A percentile compares a stretch with the other conserved stretches of the same genome.
phyloP scores from a whole-genome alignment of 2,797 vertebrate species.

The Coluber constrictor region DNA sequence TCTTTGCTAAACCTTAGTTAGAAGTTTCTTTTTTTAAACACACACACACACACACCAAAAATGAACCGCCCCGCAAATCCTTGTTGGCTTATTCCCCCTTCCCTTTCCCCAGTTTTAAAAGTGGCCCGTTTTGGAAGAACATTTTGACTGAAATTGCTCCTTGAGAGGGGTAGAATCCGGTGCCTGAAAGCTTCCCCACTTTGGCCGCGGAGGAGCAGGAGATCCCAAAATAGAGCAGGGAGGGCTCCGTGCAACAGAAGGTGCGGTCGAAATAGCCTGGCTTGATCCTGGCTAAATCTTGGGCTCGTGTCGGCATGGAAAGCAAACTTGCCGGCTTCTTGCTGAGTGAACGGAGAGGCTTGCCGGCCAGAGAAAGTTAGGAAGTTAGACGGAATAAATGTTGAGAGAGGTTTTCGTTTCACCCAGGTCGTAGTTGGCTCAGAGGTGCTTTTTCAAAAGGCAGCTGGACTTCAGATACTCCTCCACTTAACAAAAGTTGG shows the following conservation, averaged over 20 bases:
- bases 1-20: neutral
- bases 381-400: too few species aligned
- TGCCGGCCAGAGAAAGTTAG: too few species aligned
- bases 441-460: too few species aligned
- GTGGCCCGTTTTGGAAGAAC: neutral
- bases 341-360: too few species aligned
- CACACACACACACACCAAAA: neutral
- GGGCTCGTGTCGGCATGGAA: neutral
- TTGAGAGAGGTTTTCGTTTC: too few species aligned
- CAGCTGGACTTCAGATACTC: too few species aligned
- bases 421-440: too few species aligned
- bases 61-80: too few species aligned
- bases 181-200: rapidly evolving
- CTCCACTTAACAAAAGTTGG: too few species aligned
- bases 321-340: neutral
- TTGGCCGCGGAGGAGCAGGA: neutral
- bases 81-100: too few species aligned
- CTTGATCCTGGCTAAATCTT: neutral
- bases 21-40: neutral
- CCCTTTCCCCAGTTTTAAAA: neutral
- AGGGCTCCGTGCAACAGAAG: neutral
- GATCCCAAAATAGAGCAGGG: neutral
- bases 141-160: neutral
- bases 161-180: rapidly evolving
- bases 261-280: neutral